Base-by-base conservation (phyloP, 2,797 vertebrate species). In the Trachurus trachurus region DNA sequence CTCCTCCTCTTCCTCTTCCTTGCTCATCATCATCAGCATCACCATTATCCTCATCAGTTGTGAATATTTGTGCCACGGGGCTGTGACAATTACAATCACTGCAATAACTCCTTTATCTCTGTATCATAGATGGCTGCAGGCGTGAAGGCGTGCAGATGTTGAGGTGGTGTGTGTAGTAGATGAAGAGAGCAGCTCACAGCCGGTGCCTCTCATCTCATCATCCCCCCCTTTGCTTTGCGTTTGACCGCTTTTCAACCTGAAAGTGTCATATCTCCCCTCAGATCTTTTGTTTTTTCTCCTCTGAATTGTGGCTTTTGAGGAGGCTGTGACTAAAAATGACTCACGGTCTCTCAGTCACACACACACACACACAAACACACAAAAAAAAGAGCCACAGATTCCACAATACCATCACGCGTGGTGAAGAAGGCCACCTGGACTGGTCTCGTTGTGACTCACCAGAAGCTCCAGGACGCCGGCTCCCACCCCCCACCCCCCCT, bases 311-410 rank as follows among this genome's bases (percentile, higher is more conserved):
- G 63, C 39, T 74, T 87, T 73, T 49, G 12, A 53, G 56, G 56
- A 76, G 50, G 67, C 52, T 2, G 56, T 90, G 87, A 90, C 74
- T 84, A 80, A 80, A 29, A 16, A 12, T 54, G 52, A 54, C 22
- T 54, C 88, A 89, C 7, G 1, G 12, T 29, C 11, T 26, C 52
- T 29, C 88, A 89, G 58, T 77, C 72, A 77, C 76, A 71, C 26
- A 26, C 3, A 3, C 26, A 26, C 26, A 26, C 26, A 71, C 26
- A 26, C 3, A 3, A 1, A 26, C 26, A 26, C 26, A 26, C 26
- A 26, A 26, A 26, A 76, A 86, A 73, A 37, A 9, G 34, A 31
- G 34, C 2, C 26, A 5, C 45, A 61, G 49, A 76, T 79, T 81
- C 65, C 68, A 58, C 26, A 57, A 65, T 75, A 71, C 73, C 54